Evolutionary conservation across 2,113 vertebrate genomes (phyloP), one percentile per base, ranked within the genome.

Genomic region (Stictonetta naevosa): DNA sequence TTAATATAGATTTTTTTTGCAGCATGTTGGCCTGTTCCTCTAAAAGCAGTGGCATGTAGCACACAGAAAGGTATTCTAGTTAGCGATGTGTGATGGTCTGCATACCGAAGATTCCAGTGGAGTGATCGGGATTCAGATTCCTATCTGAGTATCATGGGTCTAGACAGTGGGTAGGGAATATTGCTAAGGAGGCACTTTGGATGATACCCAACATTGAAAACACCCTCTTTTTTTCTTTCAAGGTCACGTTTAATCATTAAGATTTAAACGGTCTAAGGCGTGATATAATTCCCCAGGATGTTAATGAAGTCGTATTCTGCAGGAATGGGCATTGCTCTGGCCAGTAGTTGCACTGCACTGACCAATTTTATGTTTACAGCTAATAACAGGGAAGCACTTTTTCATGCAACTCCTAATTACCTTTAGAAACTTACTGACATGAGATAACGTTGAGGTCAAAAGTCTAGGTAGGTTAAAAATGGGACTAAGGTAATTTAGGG

Each of bases 161-260:
- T 92, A 94, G 95, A 91, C 93, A 79, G 80, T 62, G 74, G 80
- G 56, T 62, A 91, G 66, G 44, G 53, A 91, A 38, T 90, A 85
- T 67, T 84, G 69, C 74, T 21, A 77, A 91, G 69, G 38, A 95
- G 83, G 64, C 48, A 55, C 14, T 72, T 91, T 84, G 83, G 83
- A 55, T 55, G 38, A 76, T 76, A 29, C 29, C n/a, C 29, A 82
- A 8, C 33, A 31, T 31, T 68, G 64, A 81, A 88, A 88, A 72
- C 33, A 38, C 15, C 7, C 34, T 36, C 48, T 66, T 46, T 59
- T 31, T 78, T 33, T 22, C 52, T 78, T 78, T 75, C 38, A 68
- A 75, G 48, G 17, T 38, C 63, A 7, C n/a, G 31, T 74, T 88
- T 81, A 88, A 56, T 88, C n/a, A 67, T 83, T 73, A 29, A 67